These are phyloP conservation scores for Drosophila aff. DNA, from an alignment of 1,140 invertebrate species.

Conservation along the genomic window DNA sequence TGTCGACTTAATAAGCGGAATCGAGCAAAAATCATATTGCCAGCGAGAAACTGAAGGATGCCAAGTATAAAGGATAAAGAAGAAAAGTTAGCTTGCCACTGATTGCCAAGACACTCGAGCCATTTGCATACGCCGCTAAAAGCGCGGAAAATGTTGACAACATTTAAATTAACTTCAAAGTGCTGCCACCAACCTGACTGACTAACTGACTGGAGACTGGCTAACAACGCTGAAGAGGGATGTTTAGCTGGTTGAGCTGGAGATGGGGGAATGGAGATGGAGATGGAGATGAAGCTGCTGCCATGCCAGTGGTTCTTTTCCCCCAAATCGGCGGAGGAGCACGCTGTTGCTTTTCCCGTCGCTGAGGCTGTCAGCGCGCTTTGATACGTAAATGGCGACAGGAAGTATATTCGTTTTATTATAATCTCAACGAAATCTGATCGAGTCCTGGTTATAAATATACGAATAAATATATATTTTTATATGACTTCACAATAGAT, in stretches of 20 bases:
- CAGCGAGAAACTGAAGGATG: constrained; percentile 7
- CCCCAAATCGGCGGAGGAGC: constrained; percentile 3
- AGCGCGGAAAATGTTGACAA: constrained; percentile 75
- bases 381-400: constrained; percentile 26
- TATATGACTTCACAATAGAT: neutral
- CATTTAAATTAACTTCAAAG: constrained; percentile 85
- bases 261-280: constrained; percentile 2
- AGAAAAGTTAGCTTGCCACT: constrained; percentile 49
- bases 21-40: constrained; percentile 48
- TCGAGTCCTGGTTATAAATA: neutral
- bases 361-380: constrained; percentile 37
- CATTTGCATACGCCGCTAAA: constrained; percentile 78
- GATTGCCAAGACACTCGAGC: constrained; percentile 63
- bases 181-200: constrained; percentile 62
- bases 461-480: neutral
- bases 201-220: constrained; percentile 28
- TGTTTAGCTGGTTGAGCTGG: constrained; percentile 17
- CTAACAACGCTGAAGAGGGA: constrained; percentile 14
- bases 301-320: constrained; percentile 18
- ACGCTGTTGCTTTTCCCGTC: constrained; percentile 30
- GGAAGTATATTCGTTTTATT: constrained; percentile 26
- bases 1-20: constrained; percentile 46
- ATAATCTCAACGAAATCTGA: too few relatives aligned
- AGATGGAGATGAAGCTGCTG: constrained; percentile 4
- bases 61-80: constrained; percentile 17